A percentile compares a stretch with the other conserved stretches of the same genome.
Evolutionary conservation across 2,797 vertebrate genomes (phyloP).

Genomic region (Coranthus polyacanthus): DNA sequence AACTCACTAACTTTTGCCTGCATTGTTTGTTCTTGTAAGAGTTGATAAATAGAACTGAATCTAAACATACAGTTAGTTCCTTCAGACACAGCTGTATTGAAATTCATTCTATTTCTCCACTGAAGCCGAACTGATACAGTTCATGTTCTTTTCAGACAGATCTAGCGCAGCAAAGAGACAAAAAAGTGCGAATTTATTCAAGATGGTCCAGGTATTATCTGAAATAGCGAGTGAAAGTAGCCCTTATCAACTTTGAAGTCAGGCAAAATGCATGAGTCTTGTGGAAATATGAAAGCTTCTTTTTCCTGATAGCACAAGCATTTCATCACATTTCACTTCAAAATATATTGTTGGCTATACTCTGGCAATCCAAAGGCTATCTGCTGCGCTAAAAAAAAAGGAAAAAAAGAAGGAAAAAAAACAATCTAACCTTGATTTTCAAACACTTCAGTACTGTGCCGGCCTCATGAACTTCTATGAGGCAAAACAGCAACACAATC

Average conservation of each 20-base stretch:
- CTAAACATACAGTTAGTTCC: conserved; percentile 19
- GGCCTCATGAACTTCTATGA: conserved; percentile 71
- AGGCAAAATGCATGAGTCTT: conserved; percentile 53
- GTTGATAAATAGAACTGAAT: conserved; percentile 18
- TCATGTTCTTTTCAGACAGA: conserved; percentile 54
- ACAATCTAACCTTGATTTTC: conserved; percentile 77
- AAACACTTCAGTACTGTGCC: conserved; percentile 66
- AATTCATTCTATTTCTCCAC: conserved; percentile 43
- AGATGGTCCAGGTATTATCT: conserved; percentile 62
- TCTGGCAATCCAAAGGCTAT: conserved; percentile 60
- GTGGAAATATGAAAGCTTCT: conserved; percentile 58
- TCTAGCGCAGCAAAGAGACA: conserved; percentile 42
- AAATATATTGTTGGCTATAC: conserved; percentile 56
- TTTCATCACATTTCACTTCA: conserved; percentile 72
- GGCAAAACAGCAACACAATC: conserved; percentile 79
- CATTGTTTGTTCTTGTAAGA: conserved; percentile 13
- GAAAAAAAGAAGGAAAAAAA: conserved; percentile 16
- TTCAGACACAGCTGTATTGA: conserved; percentile 21
- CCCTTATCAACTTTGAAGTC: conserved; percentile 64
- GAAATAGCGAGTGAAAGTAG: conserved; percentile 40
- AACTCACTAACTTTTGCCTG: conserved; percentile 21
- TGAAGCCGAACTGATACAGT: conserved; percentile 48
- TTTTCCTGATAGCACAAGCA: conserved; percentile 46
- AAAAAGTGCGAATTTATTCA: conserved; percentile 63
- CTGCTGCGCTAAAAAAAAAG: conserved; percentile 31